Percentiles rank a stretch among this genome's conserved stretches.
These are phyloP conservation scores for Nymphicus hollandicus DNA, from an alignment of 2,113 vertebrate species.

Conservation along the genomic window DNA sequence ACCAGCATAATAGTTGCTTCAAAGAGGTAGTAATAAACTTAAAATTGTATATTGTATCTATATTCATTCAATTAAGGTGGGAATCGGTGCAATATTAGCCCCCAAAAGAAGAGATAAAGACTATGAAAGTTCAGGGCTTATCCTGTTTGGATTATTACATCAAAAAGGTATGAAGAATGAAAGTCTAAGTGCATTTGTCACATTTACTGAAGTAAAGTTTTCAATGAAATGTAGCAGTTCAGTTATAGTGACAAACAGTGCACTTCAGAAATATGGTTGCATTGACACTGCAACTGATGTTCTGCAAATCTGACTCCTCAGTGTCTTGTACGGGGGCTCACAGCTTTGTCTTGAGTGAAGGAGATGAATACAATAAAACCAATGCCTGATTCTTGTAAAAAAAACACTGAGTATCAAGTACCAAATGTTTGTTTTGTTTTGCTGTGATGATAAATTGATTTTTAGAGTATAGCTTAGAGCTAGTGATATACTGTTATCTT, in stretches of 20 bases:
- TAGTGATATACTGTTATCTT: constrained; percentile 51
- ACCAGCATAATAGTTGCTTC: not conserved
- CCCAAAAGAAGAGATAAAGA: not conserved
- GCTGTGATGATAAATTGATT: constrained; percentile 49
- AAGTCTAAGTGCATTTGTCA: not conserved
- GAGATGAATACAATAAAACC: constrained; percentile 8
- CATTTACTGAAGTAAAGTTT: not conserved
- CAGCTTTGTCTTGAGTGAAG: not conserved
- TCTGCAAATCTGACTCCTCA: not conserved
- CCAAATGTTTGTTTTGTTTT: constrained; percentile 25
- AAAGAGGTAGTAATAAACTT: not conserved
- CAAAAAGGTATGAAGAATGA: not conserved
- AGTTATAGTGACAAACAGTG: not conserved
- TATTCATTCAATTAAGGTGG: not conserved
- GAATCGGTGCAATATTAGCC: not conserved
- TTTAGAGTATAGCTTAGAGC: constrained; percentile 35
- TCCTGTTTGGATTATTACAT: not conserved
- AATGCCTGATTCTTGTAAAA: not conserved
- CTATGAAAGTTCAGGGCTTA: not conserved
- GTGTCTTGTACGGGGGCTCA: not conserved
- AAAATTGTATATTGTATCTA: not conserved
- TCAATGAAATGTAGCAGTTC: not conserved
- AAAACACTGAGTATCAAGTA: not conserved
- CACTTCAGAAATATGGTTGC: not conserved
- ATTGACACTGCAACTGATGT: not conserved